These are phyloP conservation scores for Ara ararauna DNA, from an alignment of 2,797 vertebrate species.

Conservation along the genomic window DNA sequence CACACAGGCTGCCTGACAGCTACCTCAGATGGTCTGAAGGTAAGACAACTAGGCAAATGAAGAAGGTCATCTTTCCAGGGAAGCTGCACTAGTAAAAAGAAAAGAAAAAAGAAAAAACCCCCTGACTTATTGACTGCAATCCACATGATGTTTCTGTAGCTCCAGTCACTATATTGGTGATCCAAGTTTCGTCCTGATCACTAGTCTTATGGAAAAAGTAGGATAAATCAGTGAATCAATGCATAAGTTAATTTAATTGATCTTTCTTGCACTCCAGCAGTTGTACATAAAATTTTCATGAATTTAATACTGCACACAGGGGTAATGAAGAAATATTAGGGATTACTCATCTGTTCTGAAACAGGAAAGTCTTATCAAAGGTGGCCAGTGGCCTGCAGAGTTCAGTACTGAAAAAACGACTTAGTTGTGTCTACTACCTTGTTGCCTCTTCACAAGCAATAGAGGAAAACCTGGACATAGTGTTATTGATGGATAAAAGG, in stretches of 20 bases:
- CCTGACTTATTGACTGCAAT: not conserved
- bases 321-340: not conserved
- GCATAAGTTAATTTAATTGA: not conserved
- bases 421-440: not conserved
- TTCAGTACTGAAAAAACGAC: not conserved
- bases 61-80: not conserved
- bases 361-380: not conserved
- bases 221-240: not conserved
- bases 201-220: not conserved
- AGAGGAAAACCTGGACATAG: not conserved
- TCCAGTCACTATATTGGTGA: rapidly evolving
- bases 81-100: not conserved
- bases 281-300: not conserved
- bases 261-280: not conserved
- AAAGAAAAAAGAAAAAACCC: not conserved
- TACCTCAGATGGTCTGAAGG: not conserved
- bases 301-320: not conserved
- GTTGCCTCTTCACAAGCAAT: not conserved
- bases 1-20: not conserved
- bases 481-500: not conserved
- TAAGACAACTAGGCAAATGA: not conserved
- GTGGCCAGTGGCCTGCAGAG: not conserved
- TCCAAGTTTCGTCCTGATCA: not conserved
- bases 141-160: not conserved
- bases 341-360: not conserved